Percentiles rank a stretch among this genome's conserved stretches.
phyloP scores from a whole-genome alignment of 2,888 invertebrate genomes.

The Drosophila neonasuta region DNA sequence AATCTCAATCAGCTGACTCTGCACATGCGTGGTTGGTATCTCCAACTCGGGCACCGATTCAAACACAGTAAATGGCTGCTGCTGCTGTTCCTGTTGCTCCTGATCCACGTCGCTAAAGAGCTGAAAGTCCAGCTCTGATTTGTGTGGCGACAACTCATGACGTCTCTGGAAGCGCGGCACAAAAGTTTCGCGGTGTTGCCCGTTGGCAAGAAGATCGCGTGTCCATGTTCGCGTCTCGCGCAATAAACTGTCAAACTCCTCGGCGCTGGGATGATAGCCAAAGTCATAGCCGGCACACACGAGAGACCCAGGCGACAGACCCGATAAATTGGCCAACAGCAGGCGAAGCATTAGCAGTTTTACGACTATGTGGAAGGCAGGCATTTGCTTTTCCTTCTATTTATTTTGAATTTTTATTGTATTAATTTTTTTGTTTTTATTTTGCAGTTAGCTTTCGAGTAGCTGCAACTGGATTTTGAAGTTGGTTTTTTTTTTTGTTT shows the following conservation, averaged over 20 bases:
- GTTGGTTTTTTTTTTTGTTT: constrained; percentile 1
- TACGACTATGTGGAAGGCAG: constrained; percentile 57
- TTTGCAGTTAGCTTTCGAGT: background rate
- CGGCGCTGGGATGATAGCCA: constrained; percentile 80
- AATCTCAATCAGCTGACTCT: constrained; percentile 55
- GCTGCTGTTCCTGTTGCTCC: constrained; percentile 30
- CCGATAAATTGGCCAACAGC: constrained; percentile 51
- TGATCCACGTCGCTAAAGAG: constrained; percentile 48
- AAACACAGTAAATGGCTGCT: constrained; percentile 42
- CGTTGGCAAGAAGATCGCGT: constrained; percentile 62
- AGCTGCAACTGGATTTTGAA: constrained; percentile 31
- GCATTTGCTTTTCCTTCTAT: constrained; percentile 44
- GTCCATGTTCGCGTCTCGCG: constrained; percentile 75
- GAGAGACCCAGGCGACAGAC: constrained; percentile 30
- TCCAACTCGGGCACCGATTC: constrained; percentile 37
- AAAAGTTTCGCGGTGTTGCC: constrained; percentile 46
- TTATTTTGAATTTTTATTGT: background rate
- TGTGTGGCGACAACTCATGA: constrained; percentile 25
- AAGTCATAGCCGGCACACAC: constrained; percentile 65
- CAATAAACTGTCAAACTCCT: constrained; percentile 76
- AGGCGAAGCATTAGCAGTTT: constrained; percentile 64
- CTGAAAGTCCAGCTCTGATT: constrained; percentile 63
- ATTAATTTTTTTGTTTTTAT: background rate
- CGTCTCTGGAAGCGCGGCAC: constrained; percentile 71
- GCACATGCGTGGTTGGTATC: constrained; percentile 39